phyloP scores from a whole-genome alignment of 1,140 invertebrate genomes.

The Penaeus chinensis region DNA sequence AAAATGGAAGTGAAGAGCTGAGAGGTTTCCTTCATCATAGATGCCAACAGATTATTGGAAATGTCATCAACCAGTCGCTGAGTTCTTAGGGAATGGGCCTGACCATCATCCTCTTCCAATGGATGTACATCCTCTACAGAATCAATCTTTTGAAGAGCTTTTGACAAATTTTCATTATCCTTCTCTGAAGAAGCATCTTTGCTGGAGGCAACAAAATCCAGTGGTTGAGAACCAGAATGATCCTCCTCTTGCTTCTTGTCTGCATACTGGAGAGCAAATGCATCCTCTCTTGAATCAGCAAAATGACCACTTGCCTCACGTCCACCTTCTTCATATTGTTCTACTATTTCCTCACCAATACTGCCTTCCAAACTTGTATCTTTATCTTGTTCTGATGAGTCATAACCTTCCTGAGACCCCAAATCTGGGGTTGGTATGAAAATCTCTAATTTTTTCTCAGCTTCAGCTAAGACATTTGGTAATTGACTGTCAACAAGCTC shows the following conservation, averaged over 20 bases:
- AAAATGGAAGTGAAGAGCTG: conserved; percentile 32
- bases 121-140: background rate
- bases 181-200: background rate
- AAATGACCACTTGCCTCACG: conserved; percentile 14
- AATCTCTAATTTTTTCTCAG: conserved; percentile 51
- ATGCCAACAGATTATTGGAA: conserved; percentile 38
- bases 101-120: background rate
- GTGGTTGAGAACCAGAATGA: background rate
- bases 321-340: conserved; percentile 20
- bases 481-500: background rate
- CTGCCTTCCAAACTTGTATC: conserved; percentile 45
- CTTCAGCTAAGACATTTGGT: background rate
- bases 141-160: background rate
- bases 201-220: too few species aligned
- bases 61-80: conserved; percentile 52
- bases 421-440: conserved; percentile 41
- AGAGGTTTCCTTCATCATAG: conserved; percentile 49
- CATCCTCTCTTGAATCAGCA: background rate
- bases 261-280: too few species aligned
- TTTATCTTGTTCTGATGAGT: conserved; percentile 31
- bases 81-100: conserved; percentile 9
- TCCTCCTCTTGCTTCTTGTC: background rate
- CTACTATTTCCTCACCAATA: conserved; percentile 45
- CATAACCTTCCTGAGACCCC: conserved; percentile 20
- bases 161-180: background rate